Base-by-base conservation (phyloP, 2,797 vertebrate genomes). In the Acrossocheilus wenchowensis region DNA sequence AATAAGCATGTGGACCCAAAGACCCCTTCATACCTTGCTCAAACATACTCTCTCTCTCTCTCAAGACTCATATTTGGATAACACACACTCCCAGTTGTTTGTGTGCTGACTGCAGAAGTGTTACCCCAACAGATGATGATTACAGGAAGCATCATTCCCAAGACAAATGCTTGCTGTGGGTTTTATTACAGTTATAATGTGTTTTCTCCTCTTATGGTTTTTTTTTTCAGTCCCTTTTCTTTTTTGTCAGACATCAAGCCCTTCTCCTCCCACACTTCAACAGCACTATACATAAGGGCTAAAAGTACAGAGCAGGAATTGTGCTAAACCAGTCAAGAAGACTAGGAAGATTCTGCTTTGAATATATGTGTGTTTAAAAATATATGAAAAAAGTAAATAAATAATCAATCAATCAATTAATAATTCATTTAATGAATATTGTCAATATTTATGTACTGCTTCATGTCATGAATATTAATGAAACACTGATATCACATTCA, bases 151-250 rank as follows among this genome's bases (percentile, higher is more conserved):
- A 78, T 78, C 45, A 57, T 85, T 74, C 74, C 74, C 74, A 48
- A 85, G 64, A 85, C 83, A 78, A 78, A 66, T 75, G 41, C 57
- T 71, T 60, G 60, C 34, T 86, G 43, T 82, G 69, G 69, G 15
- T 75, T 41, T 78, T 69, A 68, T 82, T 77, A 71, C 50, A 75
- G 79, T 77, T 78, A 34, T 50, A 52, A 64, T 73, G 52, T 15
- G 43, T 62, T 86, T 84, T 52, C 54, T 62, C 41, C 34, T 80
- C 36, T 79, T 34, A 62, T 50, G 34, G 2, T 41, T 0, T 11
- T 36, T 26, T 79, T 48, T 73, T 54, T 78, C 64, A 69, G 36
- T 43, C 48, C 60, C 7, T 39, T 78, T 66, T 84, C 17, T 77
- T 30, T 84, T 26, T 66, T 15, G 64, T 82, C 30, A 82, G 36